Evolutionary conservation across 2,888 invertebrate species (phyloP).

Genomic region (Miltochrista miniata): DNA sequence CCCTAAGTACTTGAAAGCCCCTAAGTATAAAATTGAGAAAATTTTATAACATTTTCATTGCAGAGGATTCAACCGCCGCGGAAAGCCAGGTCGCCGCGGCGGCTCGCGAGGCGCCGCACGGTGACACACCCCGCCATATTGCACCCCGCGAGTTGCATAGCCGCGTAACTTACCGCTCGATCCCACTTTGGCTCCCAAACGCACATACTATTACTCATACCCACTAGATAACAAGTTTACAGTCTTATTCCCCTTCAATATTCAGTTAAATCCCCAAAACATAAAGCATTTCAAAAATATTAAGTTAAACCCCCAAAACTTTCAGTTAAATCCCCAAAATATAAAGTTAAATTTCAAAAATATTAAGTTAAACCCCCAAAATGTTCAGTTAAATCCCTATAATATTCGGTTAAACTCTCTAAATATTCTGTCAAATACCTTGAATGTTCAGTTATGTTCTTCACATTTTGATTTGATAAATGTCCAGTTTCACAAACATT

Average conservation of each 20-base stretch:
- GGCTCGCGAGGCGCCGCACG: conserved; percentile 57
- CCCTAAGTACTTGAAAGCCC: too few species aligned
- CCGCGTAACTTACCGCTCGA: conserved; percentile 18
- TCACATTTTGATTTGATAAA: neutral
- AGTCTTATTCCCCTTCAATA: neutral
- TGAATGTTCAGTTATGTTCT: neutral
- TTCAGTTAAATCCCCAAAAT: neutral
- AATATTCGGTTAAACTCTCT: neutral
- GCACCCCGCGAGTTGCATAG: conserved; percentile 44
- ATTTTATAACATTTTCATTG: neutral
- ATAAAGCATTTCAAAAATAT: too few species aligned
- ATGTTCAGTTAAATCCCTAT: neutral
- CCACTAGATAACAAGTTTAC: neutral
- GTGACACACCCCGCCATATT: conserved; percentile 46
- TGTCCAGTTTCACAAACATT: neutral
- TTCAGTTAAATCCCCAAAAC: neutral
- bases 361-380: neutral
- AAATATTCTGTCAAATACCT: neutral
- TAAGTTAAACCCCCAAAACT: neutral
- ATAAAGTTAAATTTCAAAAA: neutral
- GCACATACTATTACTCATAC: neutral
- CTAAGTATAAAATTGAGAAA: too few species aligned
- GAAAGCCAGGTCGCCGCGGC: conserved; percentile 71
- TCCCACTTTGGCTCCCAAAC: conserved; percentile 9
- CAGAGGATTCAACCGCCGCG: conserved; percentile 78